Percentiles rank a stretch among this genome's conserved stretches.
phyloP scores from a whole-genome alignment of 2,113 vertebrate genomes.

The Ploceus nigricollis region DNA sequence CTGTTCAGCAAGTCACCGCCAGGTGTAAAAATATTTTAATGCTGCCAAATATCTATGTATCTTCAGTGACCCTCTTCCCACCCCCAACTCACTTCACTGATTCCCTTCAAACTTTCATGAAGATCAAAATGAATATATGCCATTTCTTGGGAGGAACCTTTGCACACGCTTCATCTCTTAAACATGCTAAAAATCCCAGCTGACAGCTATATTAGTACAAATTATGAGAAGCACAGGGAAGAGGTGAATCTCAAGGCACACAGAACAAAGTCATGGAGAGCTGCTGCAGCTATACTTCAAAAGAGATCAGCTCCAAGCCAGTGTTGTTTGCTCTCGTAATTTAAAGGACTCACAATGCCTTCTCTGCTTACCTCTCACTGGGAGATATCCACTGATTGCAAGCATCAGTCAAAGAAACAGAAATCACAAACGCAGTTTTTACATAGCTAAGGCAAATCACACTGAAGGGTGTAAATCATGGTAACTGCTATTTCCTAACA shows the following conservation, averaged over 20 bases:
- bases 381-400: not conserved
- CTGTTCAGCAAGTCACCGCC: not conserved
- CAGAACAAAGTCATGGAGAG: not conserved
- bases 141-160: conserved; percentile 44
- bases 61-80: not conserved
- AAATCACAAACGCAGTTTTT: not conserved
- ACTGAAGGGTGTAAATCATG: not conserved
- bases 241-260: conserved; percentile 19
- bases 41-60: not conserved
- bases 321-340: fast-evolving
- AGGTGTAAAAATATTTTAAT: not conserved
- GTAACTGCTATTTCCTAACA: not conserved
- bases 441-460: not conserved
- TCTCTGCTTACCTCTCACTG: not conserved
- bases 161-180: conserved; percentile 49
- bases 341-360: not conserved
- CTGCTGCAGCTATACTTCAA: not conserved
- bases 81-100: not conserved
- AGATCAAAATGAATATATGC: conserved; percentile 48
- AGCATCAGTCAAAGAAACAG: not conserved
- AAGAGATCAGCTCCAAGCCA: not conserved
- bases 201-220: conserved; percentile 37
- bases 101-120: conserved; percentile 34
- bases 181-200: conserved; percentile 40
- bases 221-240: not conserved